Evolutionary conservation across 2,113 vertebrate genomes (phyloP).

Genomic region (Bubalus kerabau): DNA sequence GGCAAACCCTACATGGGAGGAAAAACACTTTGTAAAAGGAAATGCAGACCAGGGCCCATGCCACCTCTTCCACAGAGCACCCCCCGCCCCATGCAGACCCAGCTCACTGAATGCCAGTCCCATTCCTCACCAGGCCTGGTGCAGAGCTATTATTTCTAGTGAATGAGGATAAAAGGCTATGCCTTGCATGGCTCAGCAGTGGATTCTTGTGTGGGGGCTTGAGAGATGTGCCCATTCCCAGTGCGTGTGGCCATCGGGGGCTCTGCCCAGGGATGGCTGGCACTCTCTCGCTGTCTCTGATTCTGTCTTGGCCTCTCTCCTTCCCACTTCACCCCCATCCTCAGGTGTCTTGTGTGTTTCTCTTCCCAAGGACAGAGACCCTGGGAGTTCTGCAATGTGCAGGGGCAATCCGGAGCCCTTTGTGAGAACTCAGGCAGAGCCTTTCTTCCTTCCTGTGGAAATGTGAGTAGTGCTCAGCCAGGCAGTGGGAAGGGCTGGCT

Average conservation of each 20-base stretch:
- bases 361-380: background rate
- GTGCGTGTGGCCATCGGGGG: fast-evolving
- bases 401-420: background rate
- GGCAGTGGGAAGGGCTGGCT: too few species aligned
- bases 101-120: background rate
- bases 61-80: fast-evolving
- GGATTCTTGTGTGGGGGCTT: fast-evolving
- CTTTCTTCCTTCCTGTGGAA: background rate
- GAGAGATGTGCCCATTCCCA: background rate
- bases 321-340: background rate
- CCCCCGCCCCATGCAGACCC: background rate
- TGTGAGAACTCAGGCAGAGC: background rate
- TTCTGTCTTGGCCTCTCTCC: background rate
- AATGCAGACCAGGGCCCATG: background rate
- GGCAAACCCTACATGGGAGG: background rate
- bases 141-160: too few species aligned
- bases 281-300: background rate
- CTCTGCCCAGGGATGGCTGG: background rate
- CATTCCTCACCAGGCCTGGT: background rate
- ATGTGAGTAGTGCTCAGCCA: background rate
- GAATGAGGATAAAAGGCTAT: fast-evolving
- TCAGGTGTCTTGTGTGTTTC: background rate
- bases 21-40: background rate
- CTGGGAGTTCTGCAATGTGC: background rate
- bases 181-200: background rate